Evolutionary conservation across 2,797 vertebrate species (phyloP).

Genomic region (Mallotus villosus): DNA sequence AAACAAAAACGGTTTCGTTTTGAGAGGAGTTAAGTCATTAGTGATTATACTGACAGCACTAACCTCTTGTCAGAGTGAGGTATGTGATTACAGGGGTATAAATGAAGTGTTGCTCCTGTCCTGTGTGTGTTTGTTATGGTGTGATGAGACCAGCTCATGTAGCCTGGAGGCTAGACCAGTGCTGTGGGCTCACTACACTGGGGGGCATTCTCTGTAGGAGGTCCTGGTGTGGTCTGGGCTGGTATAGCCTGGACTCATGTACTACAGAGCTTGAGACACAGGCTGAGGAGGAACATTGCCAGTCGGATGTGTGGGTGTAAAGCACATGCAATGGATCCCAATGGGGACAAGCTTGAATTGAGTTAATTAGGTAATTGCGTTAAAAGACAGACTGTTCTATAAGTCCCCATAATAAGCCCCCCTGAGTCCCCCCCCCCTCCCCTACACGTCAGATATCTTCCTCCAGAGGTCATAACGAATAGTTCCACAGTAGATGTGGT

Average conservation of each 20-base stretch:
- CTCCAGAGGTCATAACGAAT: not conserved
- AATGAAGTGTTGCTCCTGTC: slow-evolving; percentile 15
- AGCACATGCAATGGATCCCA: not conserved
- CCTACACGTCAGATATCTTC: not conserved
- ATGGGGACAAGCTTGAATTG: slow-evolving; percentile 29
- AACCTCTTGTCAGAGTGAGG: slow-evolving; percentile 26
- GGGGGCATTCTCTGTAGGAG: slow-evolving; percentile 32
- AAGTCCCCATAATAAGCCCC: not conserved
- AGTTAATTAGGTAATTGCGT: slow-evolving; percentile 21
- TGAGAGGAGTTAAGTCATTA: slow-evolving; percentile 42
- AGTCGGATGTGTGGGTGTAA: slow-evolving; percentile 16
- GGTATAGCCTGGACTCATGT: slow-evolving; percentile 29
- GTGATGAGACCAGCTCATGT: slow-evolving; percentile 15
- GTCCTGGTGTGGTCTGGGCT: slow-evolving; percentile 24
- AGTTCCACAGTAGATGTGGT: not conserved
- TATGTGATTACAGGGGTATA: slow-evolving; percentile 38
- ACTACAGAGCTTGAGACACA: slow-evolving; percentile 2
- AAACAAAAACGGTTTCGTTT: slow-evolving; percentile 37
- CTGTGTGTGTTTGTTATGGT: slow-evolving; percentile 13
- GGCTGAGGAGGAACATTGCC: not conserved
- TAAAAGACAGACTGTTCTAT: slow-evolving; percentile 9
- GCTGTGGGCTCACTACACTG: slow-evolving; percentile 8
- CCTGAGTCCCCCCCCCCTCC: not conserved
- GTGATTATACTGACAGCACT: slow-evolving; percentile 40
- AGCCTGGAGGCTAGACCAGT: not conserved